A percentile compares a stretch with the other conserved stretches of the same genome.
These are phyloP conservation scores for Gastrophysa polygoni DNA, from an alignment of 2,888 invertebrate species.

Conservation along the genomic window DNA sequence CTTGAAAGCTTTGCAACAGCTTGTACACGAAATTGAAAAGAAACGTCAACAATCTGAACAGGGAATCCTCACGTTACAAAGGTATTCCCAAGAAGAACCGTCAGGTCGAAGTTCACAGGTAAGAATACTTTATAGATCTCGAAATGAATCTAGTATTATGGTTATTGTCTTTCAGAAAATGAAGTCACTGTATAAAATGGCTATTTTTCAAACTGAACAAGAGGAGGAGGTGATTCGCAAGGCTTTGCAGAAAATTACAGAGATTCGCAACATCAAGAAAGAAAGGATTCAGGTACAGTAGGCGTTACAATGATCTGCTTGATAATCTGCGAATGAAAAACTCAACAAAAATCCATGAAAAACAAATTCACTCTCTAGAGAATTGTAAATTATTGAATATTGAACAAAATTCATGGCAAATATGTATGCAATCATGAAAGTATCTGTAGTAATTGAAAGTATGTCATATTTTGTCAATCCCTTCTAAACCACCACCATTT, in stretches of 20 bases:
- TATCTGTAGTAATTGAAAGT: too few relatives aligned
- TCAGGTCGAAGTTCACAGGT: slow-evolving; percentile 50
- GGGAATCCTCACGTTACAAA: slow-evolving; percentile 77
- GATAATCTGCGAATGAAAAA: too few relatives aligned
- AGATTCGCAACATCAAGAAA: slow-evolving; percentile 87
- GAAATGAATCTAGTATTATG: not conserved
- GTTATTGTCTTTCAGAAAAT: slow-evolving; percentile 62
- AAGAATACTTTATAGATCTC: too few relatives aligned
- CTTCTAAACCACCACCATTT: too few relatives aligned
- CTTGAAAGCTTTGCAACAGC: slow-evolving; percentile 74
- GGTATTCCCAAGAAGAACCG: slow-evolving; percentile 66
- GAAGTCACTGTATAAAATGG: slow-evolving; percentile 78
- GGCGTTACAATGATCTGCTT: too few relatives aligned
- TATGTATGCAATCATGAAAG: too few relatives aligned
- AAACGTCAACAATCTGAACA: slow-evolving; percentile 81
- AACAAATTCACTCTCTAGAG: too few relatives aligned
- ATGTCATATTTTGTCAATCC: too few relatives aligned
- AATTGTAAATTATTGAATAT: too few relatives aligned
- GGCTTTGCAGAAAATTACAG: slow-evolving; percentile 85
- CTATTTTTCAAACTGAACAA: slow-evolving; percentile 79
- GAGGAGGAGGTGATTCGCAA: slow-evolving; percentile 84
- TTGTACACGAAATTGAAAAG: slow-evolving; percentile 82
- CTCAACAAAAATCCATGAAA: too few relatives aligned
- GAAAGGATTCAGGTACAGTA: slow-evolving; percentile 85
- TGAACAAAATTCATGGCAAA: too few relatives aligned